These are phyloP conservation scores for Perccottus glenii DNA, from an alignment of 2,113 vertebrate species.

Conservation along the genomic window DNA sequence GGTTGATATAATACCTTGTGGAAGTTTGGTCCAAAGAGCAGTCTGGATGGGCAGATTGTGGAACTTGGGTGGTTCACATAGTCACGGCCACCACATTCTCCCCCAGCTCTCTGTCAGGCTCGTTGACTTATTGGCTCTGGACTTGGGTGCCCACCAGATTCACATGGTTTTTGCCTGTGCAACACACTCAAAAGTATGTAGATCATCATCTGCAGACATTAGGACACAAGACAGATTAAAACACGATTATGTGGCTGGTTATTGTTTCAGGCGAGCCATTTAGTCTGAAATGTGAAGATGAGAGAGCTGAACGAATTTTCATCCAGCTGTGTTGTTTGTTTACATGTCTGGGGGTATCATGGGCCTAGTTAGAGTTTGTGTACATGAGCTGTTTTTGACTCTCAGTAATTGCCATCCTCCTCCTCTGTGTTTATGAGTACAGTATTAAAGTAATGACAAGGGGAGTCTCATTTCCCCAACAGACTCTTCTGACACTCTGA, in stretches of 20 bases:
- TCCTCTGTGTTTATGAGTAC: conserved; percentile 49
- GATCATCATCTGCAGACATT: conserved; percentile 64
- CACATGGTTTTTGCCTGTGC: conserved; percentile 37
- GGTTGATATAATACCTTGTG: conserved; percentile 36
- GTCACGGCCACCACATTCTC: conserved; percentile 32
- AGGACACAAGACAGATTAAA: conserved; percentile 65
- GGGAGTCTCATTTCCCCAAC: conserved; percentile 15
- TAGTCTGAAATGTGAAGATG: conserved; percentile 50
- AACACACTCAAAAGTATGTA: conserved; percentile 52
- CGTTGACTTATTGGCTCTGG: conserved; percentile 39
- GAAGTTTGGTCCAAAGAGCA: conserved; percentile 60
- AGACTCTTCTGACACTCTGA: conserved; percentile 15
- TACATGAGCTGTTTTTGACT: conserved; percentile 59
- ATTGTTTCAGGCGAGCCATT: conserved; percentile 64
- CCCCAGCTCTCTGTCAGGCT: conserved; percentile 53
- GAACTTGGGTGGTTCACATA: conserved; percentile 46
- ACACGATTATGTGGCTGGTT: conserved; percentile 58
- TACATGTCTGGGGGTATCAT: conserved; percentile 62
- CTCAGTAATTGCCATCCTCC: conserved; percentile 62
- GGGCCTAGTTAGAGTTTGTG: conserved; percentile 61
- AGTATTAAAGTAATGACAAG: conserved; percentile 48
- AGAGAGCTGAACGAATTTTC: conserved; percentile 60
- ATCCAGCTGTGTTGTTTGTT: conserved; percentile 72
- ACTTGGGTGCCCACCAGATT: conserved; percentile 38
- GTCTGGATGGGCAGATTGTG: conserved; percentile 67